Base-by-base conservation (phyloP, 2,797 vertebrate species). In the Falco novaeseelandiae region DNA sequence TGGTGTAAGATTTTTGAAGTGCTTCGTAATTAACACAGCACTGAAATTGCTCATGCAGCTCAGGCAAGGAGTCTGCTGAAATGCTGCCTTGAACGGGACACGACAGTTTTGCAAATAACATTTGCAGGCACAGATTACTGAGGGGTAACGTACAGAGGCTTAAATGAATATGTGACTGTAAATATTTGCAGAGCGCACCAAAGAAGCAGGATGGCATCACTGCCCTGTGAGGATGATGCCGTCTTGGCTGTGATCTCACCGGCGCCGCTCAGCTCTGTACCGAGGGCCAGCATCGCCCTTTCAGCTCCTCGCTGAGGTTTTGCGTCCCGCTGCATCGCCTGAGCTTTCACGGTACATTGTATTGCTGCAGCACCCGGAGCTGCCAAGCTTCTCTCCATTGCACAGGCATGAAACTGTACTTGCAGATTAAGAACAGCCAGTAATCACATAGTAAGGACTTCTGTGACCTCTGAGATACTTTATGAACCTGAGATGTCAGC, bases 311-410 rank as follows among this genome's bases (percentile, higher is more conserved):
- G 1, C 65, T 40, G 6, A 8, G 15, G 22, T 14, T 54, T 27
- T 1, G 0, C 1, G 12, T 57, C 57, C n/a, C 7, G 16, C 38
- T 70, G 71, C 40, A 4, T 42, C 10, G 0, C 5, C 3, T 5
- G 58, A 61, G 46, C 58, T 77, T 19, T 14, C 14, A 0, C 1
- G 58, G 14, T 11, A 5, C 12, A 0, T 26, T 12, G 40, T 8
- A 2, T 14, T 10, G 36, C 32, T 22, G 78, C 59, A 11, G 48
- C 71, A 32, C 3, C 57, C 9, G 2, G 70, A 48, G 81, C 73
- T 11, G 29, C 11, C 52, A 4, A 10, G 26, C 42, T 14, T 36
- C 71, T 61, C 38, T 54, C 40, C 30, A 1, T 10, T 27, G 55
- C 49, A 4, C 40, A 17, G 32, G 38, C 6, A 2, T 16, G 44